A percentile compares a stretch with the other conserved stretches of the same genome.
These are phyloP conservation scores for Drosophila lacicola DNA, from an alignment of 2,888 invertebrate genomes.

Conservation along the genomic window DNA sequence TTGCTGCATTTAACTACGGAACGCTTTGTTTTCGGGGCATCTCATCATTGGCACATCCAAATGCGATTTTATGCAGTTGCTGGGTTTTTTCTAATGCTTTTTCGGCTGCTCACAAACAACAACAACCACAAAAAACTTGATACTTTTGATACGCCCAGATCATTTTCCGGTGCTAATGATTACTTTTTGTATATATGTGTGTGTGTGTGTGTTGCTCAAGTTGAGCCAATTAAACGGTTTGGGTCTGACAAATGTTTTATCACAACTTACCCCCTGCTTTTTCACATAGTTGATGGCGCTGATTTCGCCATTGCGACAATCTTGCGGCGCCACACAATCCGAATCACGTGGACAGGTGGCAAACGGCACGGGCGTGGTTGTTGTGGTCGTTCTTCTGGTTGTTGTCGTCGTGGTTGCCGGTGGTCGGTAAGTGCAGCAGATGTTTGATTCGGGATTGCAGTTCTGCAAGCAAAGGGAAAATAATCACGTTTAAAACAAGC, in stretches of 20 bases:
- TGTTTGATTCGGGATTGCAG: conserved; percentile 84
- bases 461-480: conserved; percentile 78
- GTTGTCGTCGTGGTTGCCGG: conserved; percentile 59
- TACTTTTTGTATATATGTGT: conserved; percentile 26
- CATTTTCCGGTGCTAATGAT: conserved; percentile 46
- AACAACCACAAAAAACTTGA: conserved; percentile 1
- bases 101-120: conserved; percentile 5
- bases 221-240: conserved; percentile 34
- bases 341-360: conserved; percentile 76
- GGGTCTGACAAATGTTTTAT: conserved; percentile 28
- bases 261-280: conserved; percentile 82
- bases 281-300: conserved; percentile 77
- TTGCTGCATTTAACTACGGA: conserved; percentile 40
- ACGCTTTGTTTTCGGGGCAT: conserved; percentile 57
- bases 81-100: conserved; percentile 36
- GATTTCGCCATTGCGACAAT: conserved; percentile 83
- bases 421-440: conserved; percentile 84
- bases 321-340: conserved; percentile 82
- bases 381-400: conserved; percentile 67
- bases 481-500: conserved; percentile 12
- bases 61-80: conserved; percentile 50
- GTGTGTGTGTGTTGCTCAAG: conserved; percentile 34
- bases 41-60: conserved; percentile 67
- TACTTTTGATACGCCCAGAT: conserved; percentile 42
- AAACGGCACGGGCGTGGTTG: conserved; percentile 75